Evolutionary conservation across 2,888 invertebrate species (phyloP).

Genomic region (Cristatella mucedo): DNA sequence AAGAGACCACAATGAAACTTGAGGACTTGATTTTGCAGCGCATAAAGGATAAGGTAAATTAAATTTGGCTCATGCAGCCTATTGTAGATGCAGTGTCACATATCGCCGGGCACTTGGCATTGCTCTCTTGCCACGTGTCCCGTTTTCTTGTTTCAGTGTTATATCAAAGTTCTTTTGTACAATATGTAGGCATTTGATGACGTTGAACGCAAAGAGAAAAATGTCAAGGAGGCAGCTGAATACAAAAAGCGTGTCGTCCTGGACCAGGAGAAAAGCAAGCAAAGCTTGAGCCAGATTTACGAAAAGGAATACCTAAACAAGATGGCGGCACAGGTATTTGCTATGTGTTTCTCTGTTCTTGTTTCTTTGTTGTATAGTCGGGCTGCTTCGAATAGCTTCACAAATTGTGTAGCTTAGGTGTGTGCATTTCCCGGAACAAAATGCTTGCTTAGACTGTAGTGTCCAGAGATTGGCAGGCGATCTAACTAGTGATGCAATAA

Average conservation of each 20-base stretch:
- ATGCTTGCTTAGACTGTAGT: no score
- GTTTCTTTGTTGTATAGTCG: no score
- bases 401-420: no score
- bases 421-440: no score
- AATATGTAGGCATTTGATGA: slow-evolving; percentile 68
- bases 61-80: background rate
- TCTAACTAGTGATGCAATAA: no score
- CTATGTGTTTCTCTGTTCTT: no score
- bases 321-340: no score
- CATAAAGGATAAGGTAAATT: slow-evolving; percentile 55
- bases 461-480: no score
- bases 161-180: background rate
- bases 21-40: slow-evolving; percentile 80
- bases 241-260: slow-evolving; percentile 73
- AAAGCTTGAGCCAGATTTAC: slow-evolving; percentile 79
- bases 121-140: background rate
- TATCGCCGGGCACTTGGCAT: background rate
- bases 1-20: slow-evolving; percentile 65
- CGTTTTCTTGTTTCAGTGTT: background rate
- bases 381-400: no score
- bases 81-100: background rate
- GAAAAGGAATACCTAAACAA: slow-evolving; percentile 47
- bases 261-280: slow-evolving; percentile 83
- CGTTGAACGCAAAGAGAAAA: slow-evolving; percentile 67
- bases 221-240: slow-evolving; percentile 61